These are phyloP conservation scores for Istiophorus platypterus DNA, from an alignment of 2,113 vertebrate species.

Conservation along the genomic window DNA sequence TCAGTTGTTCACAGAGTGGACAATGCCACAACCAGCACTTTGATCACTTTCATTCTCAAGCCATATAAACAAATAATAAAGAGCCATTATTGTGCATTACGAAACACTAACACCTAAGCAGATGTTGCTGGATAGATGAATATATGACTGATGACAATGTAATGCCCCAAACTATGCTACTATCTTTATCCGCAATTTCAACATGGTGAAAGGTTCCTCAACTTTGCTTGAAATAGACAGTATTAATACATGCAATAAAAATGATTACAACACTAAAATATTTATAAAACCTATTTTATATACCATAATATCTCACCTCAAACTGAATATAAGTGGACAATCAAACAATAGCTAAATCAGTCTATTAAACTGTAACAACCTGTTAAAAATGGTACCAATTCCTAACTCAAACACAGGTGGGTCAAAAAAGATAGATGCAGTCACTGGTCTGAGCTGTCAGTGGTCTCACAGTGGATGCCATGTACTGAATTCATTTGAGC, in stretches of 20 bases:
- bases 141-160: background rate
- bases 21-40: background rate
- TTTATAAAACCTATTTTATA: background rate
- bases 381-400: background rate
- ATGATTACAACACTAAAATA: background rate
- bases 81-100: slow-evolving; percentile 2
- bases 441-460: background rate
- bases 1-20: background rate
- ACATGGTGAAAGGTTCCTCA: background rate
- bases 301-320: background rate
- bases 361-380: background rate
- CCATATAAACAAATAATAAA: background rate
- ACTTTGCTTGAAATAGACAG: background rate
- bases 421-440: slow-evolving; percentile 8
- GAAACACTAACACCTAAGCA: slow-evolving; percentile 22
- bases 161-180: background rate
- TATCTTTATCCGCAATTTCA: background rate
- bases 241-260: background rate
- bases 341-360: background rate
- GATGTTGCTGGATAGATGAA: slow-evolving; percentile 31
- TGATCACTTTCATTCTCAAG: background rate
- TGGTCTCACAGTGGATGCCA: background rate
- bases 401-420: background rate
- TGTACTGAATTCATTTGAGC: background rate
- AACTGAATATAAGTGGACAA: background rate